phyloP scores from a whole-genome alignment of 2,113 vertebrate genomes.

The Lipophrys pholis region DNA sequence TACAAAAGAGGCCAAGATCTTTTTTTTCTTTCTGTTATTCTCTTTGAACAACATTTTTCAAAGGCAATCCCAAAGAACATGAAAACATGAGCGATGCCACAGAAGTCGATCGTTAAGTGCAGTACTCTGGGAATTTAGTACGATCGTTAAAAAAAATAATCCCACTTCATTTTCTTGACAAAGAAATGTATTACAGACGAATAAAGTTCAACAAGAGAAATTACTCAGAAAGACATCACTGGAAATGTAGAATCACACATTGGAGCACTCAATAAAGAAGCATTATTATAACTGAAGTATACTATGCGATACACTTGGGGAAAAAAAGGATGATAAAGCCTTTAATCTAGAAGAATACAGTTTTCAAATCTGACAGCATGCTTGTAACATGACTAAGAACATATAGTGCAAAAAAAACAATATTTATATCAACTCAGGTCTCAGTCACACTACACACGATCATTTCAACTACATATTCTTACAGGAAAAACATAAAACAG shows the following conservation, averaged over 20 bases:
- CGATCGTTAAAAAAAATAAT: conserved; percentile 6
- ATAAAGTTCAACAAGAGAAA: neutral
- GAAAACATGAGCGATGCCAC: conserved; percentile 5
- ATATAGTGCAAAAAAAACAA: neutral
- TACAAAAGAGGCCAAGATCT: conserved; percentile 17
- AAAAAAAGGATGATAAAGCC: neutral
- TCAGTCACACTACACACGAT: conserved; percentile 6
- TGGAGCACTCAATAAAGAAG: neutral
- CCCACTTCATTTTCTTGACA: conserved; percentile 3
- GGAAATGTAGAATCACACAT: neutral
- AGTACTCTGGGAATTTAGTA: conserved; percentile 4
- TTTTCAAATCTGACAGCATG: conserved; percentile 1
- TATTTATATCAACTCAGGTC: neutral
- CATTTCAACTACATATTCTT: conserved; percentile 1
- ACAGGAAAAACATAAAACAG: neutral
- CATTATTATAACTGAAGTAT: neutral
- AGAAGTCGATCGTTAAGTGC: conserved; percentile 2
- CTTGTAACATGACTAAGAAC: neutral
- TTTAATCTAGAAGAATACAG: conserved; percentile 8
- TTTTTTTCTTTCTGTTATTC: conserved; percentile 20
- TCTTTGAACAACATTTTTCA: conserved; percentile 21
- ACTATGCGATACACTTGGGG: neutral
- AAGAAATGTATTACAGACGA: neutral
- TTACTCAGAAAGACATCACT: neutral
- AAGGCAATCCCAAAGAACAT: neutral